Conservation (phyloP, 2,113 vertebrate species). For the zebrafish (Danio rerio) region GRCz12tu NC_133181.1:33183501-33184000, state of each 20-base stretch:
- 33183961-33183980: neutral
- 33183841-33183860: neutral
- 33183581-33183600: slow-evolving; percentile 80
- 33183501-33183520: neutral
- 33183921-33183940: neutral
- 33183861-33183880: neutral
- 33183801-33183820: neutral
- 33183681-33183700: neutral
- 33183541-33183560: slow-evolving; percentile 78
- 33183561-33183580: slow-evolving; percentile 77
- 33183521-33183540: slow-evolving; percentile 72
- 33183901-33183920: too few relatives aligned
- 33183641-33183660: slow-evolving; percentile 75
- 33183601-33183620: slow-evolving; percentile 78
- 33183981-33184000: too few relatives aligned
- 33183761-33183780: neutral
- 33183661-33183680: neutral
- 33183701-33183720: neutral
- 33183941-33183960: neutral
- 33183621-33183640: slow-evolving; percentile 76
- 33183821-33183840: neutral
- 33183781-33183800: neutral
- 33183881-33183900: neutral
- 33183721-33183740: neutral
- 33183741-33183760: neutral